Evolutionary conservation across 2,113 vertebrate species (phyloP).

Genomic region (Albula goreensis): DNA sequence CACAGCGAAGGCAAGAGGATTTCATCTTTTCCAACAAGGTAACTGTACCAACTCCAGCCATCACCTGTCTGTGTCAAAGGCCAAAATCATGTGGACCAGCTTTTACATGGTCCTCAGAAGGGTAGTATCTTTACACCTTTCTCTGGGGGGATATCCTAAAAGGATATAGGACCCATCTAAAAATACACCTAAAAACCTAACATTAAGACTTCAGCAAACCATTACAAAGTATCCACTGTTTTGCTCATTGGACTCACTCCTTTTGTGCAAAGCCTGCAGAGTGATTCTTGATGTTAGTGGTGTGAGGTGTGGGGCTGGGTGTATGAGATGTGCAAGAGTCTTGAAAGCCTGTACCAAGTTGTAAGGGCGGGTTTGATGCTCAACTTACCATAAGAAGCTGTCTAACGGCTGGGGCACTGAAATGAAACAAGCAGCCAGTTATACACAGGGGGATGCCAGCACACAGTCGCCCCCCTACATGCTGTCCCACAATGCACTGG

Average conservation of each 20-base stretch:
- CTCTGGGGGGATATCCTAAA: neutral
- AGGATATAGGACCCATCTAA: neutral
- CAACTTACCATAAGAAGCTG: constrained; percentile 30
- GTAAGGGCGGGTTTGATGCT: constrained; percentile 11
- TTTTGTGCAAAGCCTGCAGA: neutral
- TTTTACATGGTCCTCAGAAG: neutral
- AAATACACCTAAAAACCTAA: neutral
- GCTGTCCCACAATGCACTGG: constrained; percentile 44
- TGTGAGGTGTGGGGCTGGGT: neutral
- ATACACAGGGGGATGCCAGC: constrained; percentile 66
- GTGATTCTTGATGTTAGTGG: neutral
- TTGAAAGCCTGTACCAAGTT: constrained; percentile 1
- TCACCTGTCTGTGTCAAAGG: neutral
- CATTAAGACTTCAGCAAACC: neutral
- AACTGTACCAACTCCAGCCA: neutral
- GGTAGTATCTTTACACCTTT: neutral
- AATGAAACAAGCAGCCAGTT: constrained; percentile 81
- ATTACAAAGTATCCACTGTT: neutral
- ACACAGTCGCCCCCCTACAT: constrained; percentile 18
- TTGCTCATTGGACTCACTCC: neutral
- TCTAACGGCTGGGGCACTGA: constrained; percentile 68
- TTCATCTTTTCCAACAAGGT: neutral
- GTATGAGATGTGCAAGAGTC: neutral
- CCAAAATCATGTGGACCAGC: neutral
- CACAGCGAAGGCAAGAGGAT: neutral